These are phyloP conservation scores for Archivesica marissinica DNA, from an alignment of 1,140 invertebrate genomes.

Conservation along the genomic window DNA sequence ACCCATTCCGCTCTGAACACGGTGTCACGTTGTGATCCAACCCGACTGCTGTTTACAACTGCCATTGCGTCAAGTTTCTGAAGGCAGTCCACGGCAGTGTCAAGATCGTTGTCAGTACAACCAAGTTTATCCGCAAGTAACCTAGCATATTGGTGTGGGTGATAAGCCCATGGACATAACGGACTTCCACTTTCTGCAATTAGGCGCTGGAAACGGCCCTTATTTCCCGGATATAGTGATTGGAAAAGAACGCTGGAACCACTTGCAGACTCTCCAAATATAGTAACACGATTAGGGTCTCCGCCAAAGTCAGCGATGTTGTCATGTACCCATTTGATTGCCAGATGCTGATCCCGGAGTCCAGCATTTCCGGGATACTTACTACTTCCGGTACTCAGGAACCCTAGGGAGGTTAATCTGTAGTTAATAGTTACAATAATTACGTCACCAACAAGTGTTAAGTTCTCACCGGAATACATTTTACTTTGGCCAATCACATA, in stretches of 20 bases:
- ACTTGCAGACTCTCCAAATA: conserved; percentile 79
- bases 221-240: conserved; percentile 91
- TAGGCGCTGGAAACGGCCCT: conserved; percentile 92
- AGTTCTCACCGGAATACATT: conserved; percentile 47
- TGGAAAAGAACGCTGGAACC: conserved; percentile 88
- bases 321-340: conserved; percentile 86
- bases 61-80: not conserved
- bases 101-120: not conserved
- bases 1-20: conserved; percentile 36
- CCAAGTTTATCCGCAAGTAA: conserved; percentile 13
- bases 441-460: conserved; percentile 60
- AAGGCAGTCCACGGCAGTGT: conserved; percentile 38
- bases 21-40: conserved; percentile 7
- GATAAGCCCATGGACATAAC: conserved; percentile 43
- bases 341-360: conserved; percentile 88
- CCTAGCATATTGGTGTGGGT: conserved; percentile 36
- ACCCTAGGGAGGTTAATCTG: conserved; percentile 68
- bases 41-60: not conserved
- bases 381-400: conserved; percentile 54
- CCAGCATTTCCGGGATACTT: conserved; percentile 66
- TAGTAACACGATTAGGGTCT: conserved; percentile 73
- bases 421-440: conserved; percentile 73
- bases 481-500: conserved; percentile 42
- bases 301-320: conserved; percentile 81
- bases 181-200: conserved; percentile 83